phyloP scores from a whole-genome alignment of 2,797 vertebrate species.

The Cottoperca gobio region DNA sequence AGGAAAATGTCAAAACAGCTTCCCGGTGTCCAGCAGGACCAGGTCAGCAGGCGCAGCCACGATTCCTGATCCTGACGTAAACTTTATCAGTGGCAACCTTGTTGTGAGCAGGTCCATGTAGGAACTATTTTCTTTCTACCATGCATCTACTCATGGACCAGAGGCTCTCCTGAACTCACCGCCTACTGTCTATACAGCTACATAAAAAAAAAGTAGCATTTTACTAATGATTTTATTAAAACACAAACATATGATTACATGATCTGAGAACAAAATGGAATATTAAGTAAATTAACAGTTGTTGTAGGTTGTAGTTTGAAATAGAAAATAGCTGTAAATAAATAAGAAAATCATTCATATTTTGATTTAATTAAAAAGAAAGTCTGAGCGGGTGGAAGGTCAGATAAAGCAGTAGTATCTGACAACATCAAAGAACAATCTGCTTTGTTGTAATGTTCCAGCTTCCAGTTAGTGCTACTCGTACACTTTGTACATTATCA shows the following conservation, averaged over 20 bases:
- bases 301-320: not conserved
- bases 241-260: slow-evolving; percentile 23
- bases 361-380: not conserved
- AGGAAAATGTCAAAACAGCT: too few species aligned
- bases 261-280: not conserved
- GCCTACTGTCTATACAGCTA: too few species aligned
- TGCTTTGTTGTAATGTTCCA: not conserved
- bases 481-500: not conserved
- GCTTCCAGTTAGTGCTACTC: not conserved
- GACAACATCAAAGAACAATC: not conserved
- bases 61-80: too few species aligned
- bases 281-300: not conserved
- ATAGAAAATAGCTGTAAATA: slow-evolving; percentile 19
- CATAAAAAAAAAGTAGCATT: too few species aligned
- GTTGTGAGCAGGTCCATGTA: too few species aligned
- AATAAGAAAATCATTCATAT: slow-evolving; percentile 14
- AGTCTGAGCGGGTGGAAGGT: slow-evolving; percentile 8
- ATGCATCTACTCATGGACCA: too few species aligned
- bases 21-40: too few species aligned
- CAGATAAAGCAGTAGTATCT: not conserved
- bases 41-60: too few species aligned
- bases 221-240: slow-evolving; percentile 47
- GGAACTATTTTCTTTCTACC: too few species aligned
- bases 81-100: too few species aligned
- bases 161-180: too few species aligned